Base-by-base conservation (phyloP, 2,113 vertebrate species). In the Pomatorhinus ruficollis region DNA sequence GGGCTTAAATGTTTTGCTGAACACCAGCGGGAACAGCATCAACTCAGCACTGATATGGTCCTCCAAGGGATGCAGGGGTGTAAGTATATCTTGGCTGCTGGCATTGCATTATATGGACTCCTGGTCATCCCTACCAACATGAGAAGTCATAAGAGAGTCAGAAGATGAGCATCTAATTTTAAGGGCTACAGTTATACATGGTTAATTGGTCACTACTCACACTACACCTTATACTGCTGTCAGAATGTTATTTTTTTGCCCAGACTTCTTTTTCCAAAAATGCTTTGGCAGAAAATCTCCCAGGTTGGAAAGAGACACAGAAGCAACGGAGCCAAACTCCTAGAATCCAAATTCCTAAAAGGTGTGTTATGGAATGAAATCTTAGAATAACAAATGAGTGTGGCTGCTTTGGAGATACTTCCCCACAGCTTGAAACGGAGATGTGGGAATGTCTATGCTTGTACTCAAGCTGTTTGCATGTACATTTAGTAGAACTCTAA, bases 401-500 rank as follows among this genome's bases (percentile, higher is more conserved):
- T 63, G 72, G 84, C 79, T 86, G 83, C 90, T 93, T 93, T 93
- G 65, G 93, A 95, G 90, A 95, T 95, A 83, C 72, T 90, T 95
- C 92, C 63, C 93, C 92, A 87, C 96, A 96, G 96, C 88, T 87
- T 95, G 92, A 96, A 93, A 74, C 7, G 0, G 90, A 87, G 93
- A 94, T 92, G 89, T 82, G 81, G 93, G 96, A 95, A 97, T 66
- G 91, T 87, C 83, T 94, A 76, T 1, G 16, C 80, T 92, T 97
- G 92, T 97, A 93, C 68, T 96, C 96, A 96, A 96, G 96, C 92
- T 97, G 95, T 97, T 97, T 95, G 83, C 86, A 77, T 94, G 92
- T 96, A 96, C 86, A 28, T 94, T 96, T 89, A 94, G 89, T 61
- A 87, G 66, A 94, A 92, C 70, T 87, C 83, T 69, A 95, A 95